Evolutionary conservation across 1,140 invertebrate species (phyloP), one percentile per base, ranked within the genome.

Genomic region (Acyrthosiphon pisum): DNA sequence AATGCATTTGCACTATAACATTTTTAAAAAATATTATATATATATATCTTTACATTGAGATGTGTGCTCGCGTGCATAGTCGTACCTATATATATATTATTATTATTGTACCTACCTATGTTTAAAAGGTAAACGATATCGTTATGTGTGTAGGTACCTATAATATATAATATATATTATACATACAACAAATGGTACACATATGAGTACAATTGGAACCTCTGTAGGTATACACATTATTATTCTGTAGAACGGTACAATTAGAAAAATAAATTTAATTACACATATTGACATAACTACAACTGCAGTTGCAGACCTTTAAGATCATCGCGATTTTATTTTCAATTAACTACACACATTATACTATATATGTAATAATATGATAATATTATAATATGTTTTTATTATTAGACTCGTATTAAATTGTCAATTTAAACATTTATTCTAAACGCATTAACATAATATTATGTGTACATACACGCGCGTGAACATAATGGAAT

Each of bases 1-100:
- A 88, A 88, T 48, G 86, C 46, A 88, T 88, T 35, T 88, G 86
- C 86, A 88, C 86, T 48, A 88, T 88, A 88, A 88, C 50, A 88
- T 50, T 76, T 53, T 23, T 7, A 53, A 53, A n/a, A n/a, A 68
- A 41, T 41, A 41, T 41, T 3, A 41, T 41, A 41, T 41, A n/a
- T 68, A 68, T 68, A n/a, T n/a, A 14, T n/a, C n/a, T n/a, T 76
- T 76, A n/a, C n/a, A n/a, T n/a, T 76, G 41, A 41, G 41, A 41
- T 23, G 22, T 44, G 37, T 23, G 53, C 35, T 26, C 50, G 30
- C 30, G 18, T 37, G 23, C 30, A 30, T 68, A 48, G 26, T 30
- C 30, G 56, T 50, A 23, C 18, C 18, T 48, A 14, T 60, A 30
- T 60, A 50, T 41, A 41, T 41, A 4, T 2, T 41, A 4, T 4